A percentile compares a stretch with the other conserved stretches of the same genome.
Evolutionary conservation across 2,113 vertebrate genomes (phyloP).

Genomic region (Triplophysa siluroides): DNA sequence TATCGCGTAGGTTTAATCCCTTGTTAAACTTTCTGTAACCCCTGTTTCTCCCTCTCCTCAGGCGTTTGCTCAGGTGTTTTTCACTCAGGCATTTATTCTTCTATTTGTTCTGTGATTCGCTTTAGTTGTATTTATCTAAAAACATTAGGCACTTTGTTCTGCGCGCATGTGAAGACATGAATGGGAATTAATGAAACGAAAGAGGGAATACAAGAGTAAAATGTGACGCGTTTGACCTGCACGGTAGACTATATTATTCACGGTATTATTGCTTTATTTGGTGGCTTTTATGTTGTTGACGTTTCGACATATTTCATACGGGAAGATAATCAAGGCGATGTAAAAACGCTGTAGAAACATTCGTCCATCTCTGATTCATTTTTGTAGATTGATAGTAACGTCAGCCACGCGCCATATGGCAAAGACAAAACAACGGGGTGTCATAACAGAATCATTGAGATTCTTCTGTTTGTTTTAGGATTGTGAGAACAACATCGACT

Average conservation of each 20-base stretch:
- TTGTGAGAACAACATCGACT: slow-evolving; percentile 66
- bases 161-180: slow-evolving; percentile 51
- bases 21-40: slow-evolving; percentile 77
- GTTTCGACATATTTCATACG: neutral
- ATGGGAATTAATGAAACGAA: slow-evolving; percentile 54
- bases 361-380: neutral
- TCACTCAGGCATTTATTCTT: slow-evolving; percentile 64
- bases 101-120: slow-evolving; percentile 66
- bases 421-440: slow-evolving; percentile 47
- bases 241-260: no score
- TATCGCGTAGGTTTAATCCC: slow-evolving; percentile 71
- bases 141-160: slow-evolving; percentile 70
- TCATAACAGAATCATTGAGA: slow-evolving; percentile 56
- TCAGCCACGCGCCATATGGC: slow-evolving; percentile 53
- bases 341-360: neutral
- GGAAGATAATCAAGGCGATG: neutral
- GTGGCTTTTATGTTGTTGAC: neutral
- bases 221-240: neutral
- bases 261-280: neutral
- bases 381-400: neutral
- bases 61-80: slow-evolving; percentile 63
- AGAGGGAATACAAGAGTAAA: slow-evolving; percentile 58
- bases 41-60: slow-evolving; percentile 60
- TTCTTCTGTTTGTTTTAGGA: slow-evolving; percentile 72
- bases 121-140: slow-evolving; percentile 72